phyloP scores from a whole-genome alignment of 2,113 vertebrate species.

The Melanerpes formicivorus region DNA sequence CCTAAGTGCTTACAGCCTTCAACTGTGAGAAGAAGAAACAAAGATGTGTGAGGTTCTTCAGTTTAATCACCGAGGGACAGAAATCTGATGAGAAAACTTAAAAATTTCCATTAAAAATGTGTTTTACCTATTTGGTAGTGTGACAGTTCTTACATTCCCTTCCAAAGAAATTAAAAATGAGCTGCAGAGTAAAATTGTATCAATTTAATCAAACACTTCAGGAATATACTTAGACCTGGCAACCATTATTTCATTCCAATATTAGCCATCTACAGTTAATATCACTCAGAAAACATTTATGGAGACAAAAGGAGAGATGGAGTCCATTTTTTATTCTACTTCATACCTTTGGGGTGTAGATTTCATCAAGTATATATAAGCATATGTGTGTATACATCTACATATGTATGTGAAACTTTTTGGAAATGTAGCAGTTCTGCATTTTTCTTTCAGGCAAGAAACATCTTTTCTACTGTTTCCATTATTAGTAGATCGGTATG shows the following conservation, averaged over 20 bases:
- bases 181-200: neutral
- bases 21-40: neutral
- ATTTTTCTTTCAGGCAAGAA: constrained; percentile 13
- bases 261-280: neutral
- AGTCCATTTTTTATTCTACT: neutral
- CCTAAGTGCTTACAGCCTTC: neutral
- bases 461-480: constrained; percentile 19
- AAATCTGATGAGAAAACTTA: neutral
- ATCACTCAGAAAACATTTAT: neutral
- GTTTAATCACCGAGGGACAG: neutral
- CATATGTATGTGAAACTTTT: fast-evolving
- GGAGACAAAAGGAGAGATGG: neutral
- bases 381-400: neutral
- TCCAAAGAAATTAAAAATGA: neutral
- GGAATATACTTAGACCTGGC: neutral
- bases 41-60: neutral
- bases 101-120: neutral
- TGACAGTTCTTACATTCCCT: neutral
- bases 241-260: neutral
- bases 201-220: neutral
- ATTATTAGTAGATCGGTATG: constrained; percentile 45
- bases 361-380: neutral
- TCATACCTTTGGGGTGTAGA: neutral
- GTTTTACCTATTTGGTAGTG: neutral
- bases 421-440: neutral